Evolutionary conservation across 2,113 vertebrate species (phyloP).

Genomic region (Sphyrna mokarran): DNA sequence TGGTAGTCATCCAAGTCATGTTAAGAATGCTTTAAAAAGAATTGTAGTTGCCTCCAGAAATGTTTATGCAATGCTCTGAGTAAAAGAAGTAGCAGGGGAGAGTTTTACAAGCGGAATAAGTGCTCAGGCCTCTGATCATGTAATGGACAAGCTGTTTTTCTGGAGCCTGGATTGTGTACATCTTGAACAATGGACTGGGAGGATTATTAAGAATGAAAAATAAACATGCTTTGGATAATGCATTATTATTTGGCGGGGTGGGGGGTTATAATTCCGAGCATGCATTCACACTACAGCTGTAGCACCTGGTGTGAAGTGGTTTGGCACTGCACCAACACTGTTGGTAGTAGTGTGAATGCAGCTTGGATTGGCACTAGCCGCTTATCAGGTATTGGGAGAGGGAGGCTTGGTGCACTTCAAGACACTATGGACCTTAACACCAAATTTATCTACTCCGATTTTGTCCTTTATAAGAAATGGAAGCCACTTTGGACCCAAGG

Average conservation of each 20-base stretch:
- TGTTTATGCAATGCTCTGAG: neutral
- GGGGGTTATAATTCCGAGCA: neutral
- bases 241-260: neutral
- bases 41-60: slow-evolving; percentile 11
- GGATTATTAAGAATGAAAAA: neutral
- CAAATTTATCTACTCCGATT: neutral
- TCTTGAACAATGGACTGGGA: neutral
- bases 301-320: neutral
- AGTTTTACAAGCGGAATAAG: neutral
- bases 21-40: slow-evolving; percentile 15
- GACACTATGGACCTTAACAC: neutral
- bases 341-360: neutral
- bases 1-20: slow-evolving; percentile 22
- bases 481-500: neutral
- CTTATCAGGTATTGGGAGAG: neutral
- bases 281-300: neutral
- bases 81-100: neutral
- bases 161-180: neutral
- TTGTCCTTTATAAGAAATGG: neutral
- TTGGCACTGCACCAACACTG: neutral
- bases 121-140: neutral
- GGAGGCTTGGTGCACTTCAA: neutral
- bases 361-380: neutral
- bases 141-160: neutral
- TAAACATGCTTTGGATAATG: neutral